Conservation (phyloP, 2,113 vertebrate species). For the Cyanoderma ruficeps region DNA sequence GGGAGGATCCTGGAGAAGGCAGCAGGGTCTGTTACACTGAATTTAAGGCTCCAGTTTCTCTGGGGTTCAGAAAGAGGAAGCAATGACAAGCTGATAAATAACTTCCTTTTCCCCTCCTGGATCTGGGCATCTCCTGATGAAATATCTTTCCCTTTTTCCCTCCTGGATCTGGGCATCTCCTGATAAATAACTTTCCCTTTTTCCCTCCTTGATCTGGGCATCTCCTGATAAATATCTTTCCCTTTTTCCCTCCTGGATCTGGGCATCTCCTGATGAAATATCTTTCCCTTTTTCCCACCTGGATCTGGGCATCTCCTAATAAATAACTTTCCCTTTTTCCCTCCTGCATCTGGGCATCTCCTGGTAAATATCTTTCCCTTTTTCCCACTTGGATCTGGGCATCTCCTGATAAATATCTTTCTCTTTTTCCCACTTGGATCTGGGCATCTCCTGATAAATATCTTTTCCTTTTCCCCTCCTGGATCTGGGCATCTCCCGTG, state of each 20-base stretch:
- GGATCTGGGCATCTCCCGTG: background rate
- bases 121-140: background rate
- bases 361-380: background rate
- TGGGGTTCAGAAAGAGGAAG: background rate
- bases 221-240: background rate
- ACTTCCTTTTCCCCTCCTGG: background rate
- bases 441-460: no score
- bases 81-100: background rate
- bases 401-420: background rate
- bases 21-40: background rate
- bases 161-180: no score
- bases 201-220: no score
- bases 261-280: background rate
- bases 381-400: no score
- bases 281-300: no score
- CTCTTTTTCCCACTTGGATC: no score
- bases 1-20: background rate
- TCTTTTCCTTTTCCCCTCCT: no score
- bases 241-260: no score
- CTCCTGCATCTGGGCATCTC: background rate
- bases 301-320: no score
- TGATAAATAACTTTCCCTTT: no score
- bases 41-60: background rate
- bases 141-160: no score
- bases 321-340: no score